Base-by-base conservation (phyloP, 2,113 vertebrate species). In the Ceyx margarethae region DNA sequence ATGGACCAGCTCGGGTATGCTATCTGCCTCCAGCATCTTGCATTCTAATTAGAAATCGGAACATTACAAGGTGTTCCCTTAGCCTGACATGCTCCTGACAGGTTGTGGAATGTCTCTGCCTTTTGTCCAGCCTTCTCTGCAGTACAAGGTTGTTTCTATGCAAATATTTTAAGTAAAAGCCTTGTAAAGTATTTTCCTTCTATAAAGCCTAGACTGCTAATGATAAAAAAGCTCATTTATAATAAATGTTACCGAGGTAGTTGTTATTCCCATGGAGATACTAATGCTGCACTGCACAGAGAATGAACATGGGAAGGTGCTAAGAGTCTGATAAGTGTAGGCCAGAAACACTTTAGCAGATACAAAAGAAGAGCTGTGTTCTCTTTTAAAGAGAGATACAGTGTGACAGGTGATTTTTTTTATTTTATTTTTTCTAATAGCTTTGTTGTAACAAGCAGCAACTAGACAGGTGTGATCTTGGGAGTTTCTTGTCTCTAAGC, bases 1-100 rank as follows among this genome's bases (percentile, higher is more conserved):
- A 94, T 58, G 96, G 91, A 71, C 78, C 51, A 33, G 54, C 89
- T 93, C 16, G 35, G 68, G 76, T 66, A 68, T 0, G 6, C 48
- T n/a, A 11, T 68, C 84, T 89, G 60, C 77, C 56, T 79, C 60
- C 33, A 82, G 69, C 8, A 3, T 81, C 43, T 88, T 82, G 53
- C 64, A 66, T 95, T 88, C 64, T 93, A 91, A 94, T 89, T 86
- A 91, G 62, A 90, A 94, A 92, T 77, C 79, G 73, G 91, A 95
- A 68, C 56, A 35, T n/a, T 71, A 53, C 54, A 43, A 88, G 42
- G 20, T 60, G 33, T 69, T 94, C 74, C 19, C 61, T 82, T 87
- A 5, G 10, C 35, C 50, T 86, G 50, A 51, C 2, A 0, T 50
- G 11, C 58, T 78, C 28, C 54, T 73, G 15, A 31, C 1, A 29